Conservation (phyloP, 2,113 vertebrate species). For the Puma concolor region DNA sequence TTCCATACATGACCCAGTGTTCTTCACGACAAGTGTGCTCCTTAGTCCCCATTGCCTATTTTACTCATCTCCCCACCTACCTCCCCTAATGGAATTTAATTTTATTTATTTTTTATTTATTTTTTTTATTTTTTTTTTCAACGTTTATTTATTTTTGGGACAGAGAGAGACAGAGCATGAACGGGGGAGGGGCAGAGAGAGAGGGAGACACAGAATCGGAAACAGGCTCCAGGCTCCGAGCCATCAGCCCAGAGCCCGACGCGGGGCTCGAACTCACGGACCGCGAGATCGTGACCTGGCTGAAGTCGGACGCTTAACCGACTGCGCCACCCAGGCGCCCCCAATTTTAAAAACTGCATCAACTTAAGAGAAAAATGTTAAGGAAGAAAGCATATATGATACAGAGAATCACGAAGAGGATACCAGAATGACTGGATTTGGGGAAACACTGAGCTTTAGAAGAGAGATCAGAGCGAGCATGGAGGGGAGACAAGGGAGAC, state of each 20-base stretch:
- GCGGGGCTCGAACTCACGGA: too few relatives aligned
- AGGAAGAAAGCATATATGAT: not conserved
- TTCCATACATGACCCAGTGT: not conserved
- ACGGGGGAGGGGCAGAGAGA: too few relatives aligned
- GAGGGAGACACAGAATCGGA: too few relatives aligned
- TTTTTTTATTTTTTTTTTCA: too few relatives aligned
- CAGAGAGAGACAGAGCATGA: too few relatives aligned
- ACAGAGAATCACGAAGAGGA: not conserved
- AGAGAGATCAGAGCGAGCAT: not conserved
- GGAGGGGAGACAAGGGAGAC: not conserved
- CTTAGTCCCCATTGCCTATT: not conserved
- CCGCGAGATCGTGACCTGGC: too few relatives aligned
- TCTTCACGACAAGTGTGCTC: not conserved
- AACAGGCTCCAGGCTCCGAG: too few relatives aligned
- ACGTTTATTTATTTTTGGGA: too few relatives aligned
- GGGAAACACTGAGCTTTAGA: not conserved
- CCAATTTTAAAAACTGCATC: not conserved
- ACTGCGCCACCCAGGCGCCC: too few relatives aligned
- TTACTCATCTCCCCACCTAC: not conserved
- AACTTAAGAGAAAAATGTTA: constrained; percentile 21
- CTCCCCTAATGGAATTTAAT: not conserved
- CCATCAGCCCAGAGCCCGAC: too few relatives aligned
- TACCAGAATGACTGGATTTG: not conserved
- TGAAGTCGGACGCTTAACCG: too few relatives aligned
- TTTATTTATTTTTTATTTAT: too few relatives aligned